Evolutionary conservation across 64 coral and sea anemone species (phyloP).

Genomic region (Orbicella faveolata): DNA sequence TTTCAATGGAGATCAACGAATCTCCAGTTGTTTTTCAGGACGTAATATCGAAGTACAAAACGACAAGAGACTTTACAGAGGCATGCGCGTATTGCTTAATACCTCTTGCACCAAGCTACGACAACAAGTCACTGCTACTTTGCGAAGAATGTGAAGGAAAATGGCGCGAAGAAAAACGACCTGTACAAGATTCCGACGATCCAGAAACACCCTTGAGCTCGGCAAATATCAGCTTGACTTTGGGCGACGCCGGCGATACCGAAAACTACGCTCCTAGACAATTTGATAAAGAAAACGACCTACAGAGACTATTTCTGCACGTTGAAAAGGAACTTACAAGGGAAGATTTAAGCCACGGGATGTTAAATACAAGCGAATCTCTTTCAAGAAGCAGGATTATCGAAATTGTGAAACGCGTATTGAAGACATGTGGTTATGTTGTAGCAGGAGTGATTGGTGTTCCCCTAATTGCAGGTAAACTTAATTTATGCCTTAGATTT

Average conservation of each 20-base stretch:
- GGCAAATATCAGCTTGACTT: not conserved
- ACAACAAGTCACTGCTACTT: not conserved
- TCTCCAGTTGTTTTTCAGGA: not conserved
- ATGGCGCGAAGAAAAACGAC: not conserved
- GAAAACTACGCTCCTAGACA: not conserved
- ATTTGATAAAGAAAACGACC: not conserved
- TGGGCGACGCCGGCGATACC: not conserved
- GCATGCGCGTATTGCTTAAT: not conserved
- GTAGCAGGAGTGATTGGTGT: not conserved
- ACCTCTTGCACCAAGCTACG: not conserved
- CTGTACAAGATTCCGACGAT: not conserved
- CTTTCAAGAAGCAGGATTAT: not conserved
- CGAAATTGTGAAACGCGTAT: not conserved
- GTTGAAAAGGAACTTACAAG: not conserved
- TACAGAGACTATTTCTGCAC: not conserved
- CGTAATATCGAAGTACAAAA: not conserved
- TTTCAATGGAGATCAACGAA: not conserved
- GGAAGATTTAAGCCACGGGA: not conserved
- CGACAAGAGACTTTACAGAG: not conserved
- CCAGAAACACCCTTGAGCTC: slow-evolving; percentile 1
- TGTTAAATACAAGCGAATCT: not conserved
- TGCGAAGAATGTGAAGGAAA: too few species aligned
- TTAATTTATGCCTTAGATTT: too few species aligned
- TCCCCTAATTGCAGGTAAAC: slow-evolving; percentile 28
- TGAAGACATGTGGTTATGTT: not conserved